Conservation (phyloP, 1,140 invertebrate genomes). For the Drosophila lowei region DNA sequence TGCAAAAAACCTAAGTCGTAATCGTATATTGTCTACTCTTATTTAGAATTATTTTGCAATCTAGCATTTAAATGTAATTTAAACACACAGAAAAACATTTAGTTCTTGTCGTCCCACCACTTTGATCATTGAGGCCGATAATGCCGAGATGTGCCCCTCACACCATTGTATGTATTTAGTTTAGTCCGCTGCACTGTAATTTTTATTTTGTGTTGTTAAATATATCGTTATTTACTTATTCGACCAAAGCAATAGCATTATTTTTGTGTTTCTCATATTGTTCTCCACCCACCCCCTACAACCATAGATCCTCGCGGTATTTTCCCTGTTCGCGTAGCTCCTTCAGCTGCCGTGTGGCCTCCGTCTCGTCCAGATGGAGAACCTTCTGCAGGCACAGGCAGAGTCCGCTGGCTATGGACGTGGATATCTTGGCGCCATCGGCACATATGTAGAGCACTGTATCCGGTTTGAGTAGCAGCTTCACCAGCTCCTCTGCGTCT, state of each 20-base stretch:
- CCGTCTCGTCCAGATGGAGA: conserved; percentile 74
- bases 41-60: conserved; percentile 63
- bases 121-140: conserved; percentile 26
- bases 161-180: conserved; percentile 75
- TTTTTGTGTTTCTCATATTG: not conserved
- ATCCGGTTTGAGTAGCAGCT: conserved; percentile 84
- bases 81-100: conserved; percentile 27
- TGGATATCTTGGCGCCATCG: conserved; percentile 89
- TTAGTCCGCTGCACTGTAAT: conserved; percentile 74
- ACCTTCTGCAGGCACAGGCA: conserved; percentile 84
- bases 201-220: conserved; percentile 82
- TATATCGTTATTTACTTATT: conserved; percentile 82
- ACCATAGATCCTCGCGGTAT: conserved; percentile 85
- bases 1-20: conserved; percentile 65
- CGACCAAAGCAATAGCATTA: conserved; percentile 55
- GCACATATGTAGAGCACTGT: conserved; percentile 90
- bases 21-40: conserved; percentile 46
- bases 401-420: conserved; percentile 87
- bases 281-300: conserved; percentile 78
- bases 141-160: conserved; percentile 12
- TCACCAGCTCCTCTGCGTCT: conserved; percentile 85
- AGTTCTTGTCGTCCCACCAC: conserved; percentile 42
- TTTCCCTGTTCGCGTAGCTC: conserved; percentile 83
- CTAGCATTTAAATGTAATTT: conserved; percentile 38
- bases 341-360: conserved; percentile 82